Conservation (phyloP, 1,140 invertebrate genomes). For the Bicyclus anynana region DNA sequence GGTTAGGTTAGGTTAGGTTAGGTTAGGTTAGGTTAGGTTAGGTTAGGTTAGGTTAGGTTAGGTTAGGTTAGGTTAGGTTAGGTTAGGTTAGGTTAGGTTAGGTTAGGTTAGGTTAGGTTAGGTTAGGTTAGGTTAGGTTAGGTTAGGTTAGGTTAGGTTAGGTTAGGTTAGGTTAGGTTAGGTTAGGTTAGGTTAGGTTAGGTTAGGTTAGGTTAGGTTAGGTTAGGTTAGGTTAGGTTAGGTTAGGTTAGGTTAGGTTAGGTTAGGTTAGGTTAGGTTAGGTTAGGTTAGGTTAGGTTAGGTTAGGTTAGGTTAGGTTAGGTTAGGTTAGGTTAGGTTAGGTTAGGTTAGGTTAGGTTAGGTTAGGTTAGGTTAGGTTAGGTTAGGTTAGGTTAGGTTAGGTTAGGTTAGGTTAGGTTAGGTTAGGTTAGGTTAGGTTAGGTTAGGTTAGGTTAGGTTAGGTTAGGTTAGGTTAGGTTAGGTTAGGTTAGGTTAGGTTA, state of each 20-base stretch:
- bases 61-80: conserved; percentile 2
- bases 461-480: conserved; percentile 2
- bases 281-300: conserved; percentile 2
- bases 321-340: conserved; percentile 2
- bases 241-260: conserved; percentile 2
- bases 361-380: conserved; percentile 2
- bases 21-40: conserved; percentile 2
- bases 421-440: conserved; percentile 2
- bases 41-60: conserved; percentile 2
- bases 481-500: conserved; percentile 2
- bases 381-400: conserved; percentile 2
- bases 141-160: conserved; percentile 2
- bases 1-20: conserved; percentile 2
- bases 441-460: conserved; percentile 2
- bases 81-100: conserved; percentile 2
- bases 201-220: conserved; percentile 2
- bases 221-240: conserved; percentile 2
- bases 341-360: conserved; percentile 2
- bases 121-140: conserved; percentile 2
- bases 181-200: conserved; percentile 2
- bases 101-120: conserved; percentile 2
- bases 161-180: conserved; percentile 2
- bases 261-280: conserved; percentile 2
- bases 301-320: conserved; percentile 2
- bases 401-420: conserved; percentile 2